These are phyloP conservation scores for Pygmarrhopalites habei DNA, from an alignment of 1,140 invertebrate species.

Conservation along the genomic window DNA sequence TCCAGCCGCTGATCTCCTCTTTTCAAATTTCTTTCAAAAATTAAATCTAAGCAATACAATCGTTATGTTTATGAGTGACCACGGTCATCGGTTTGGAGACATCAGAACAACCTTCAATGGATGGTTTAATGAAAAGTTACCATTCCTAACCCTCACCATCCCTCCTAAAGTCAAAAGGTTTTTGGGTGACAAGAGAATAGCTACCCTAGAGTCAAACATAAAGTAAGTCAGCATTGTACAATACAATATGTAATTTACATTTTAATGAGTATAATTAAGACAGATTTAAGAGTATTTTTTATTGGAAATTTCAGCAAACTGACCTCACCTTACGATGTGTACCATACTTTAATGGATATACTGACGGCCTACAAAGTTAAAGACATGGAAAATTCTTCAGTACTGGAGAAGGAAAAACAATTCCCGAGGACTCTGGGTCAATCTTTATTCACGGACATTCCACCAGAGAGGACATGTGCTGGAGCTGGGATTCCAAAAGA, in stretches of 20 bases:
- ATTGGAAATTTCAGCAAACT: conserved; percentile 22
- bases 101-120: conserved; percentile 29
- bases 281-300: too few relatives aligned
- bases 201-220: conserved; percentile 15
- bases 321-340: conserved; percentile 32
- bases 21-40: background rate
- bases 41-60: conserved; percentile 30
- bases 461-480: conserved; percentile 13
- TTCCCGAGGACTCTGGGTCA: conserved; percentile 1
- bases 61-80: conserved; percentile 36
- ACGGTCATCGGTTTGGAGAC: conserved; percentile 29
- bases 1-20: background rate
- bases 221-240: conserved; percentile 5
- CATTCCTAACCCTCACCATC: conserved; percentile 29
- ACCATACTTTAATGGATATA: conserved; percentile 30
- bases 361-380: conserved; percentile 14
- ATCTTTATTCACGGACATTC: conserved; percentile 24
- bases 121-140: conserved; percentile 39
- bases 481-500: conserved; percentile 29
- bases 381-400: background rate
- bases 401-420: background rate
- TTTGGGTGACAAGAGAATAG: conserved; percentile 3
- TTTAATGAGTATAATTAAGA: too few relatives aligned
- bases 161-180: conserved; percentile 17
- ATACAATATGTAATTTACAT: too few relatives aligned